A percentile compares a stretch with the other conserved stretches of the same genome.
Evolutionary conservation across 2,888 invertebrate species (phyloP).

Genomic region (Argynnis bischoffii): DNA sequence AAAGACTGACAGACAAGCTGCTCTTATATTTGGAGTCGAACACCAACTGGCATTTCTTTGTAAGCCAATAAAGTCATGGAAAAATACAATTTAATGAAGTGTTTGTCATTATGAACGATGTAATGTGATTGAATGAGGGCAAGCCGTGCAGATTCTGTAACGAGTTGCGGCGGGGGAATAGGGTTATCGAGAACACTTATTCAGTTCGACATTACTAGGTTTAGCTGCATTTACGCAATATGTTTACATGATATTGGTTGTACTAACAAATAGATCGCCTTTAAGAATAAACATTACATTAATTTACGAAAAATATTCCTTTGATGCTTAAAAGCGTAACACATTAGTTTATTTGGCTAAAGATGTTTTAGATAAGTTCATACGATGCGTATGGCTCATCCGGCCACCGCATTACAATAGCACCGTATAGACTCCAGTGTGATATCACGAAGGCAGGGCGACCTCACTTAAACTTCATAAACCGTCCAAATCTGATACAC

Average conservation of each 20-base stretch:
- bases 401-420: constrained; percentile 23
- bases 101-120: constrained; percentile 52
- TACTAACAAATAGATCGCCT: constrained; percentile 11
- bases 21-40: neutral
- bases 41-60: constrained; percentile 26
- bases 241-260: constrained; percentile 2
- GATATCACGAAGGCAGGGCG: constrained; percentile 27
- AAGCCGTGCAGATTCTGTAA: constrained; percentile 48
- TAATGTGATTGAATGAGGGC: constrained; percentile 64
- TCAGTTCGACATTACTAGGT: constrained; percentile 9
- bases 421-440: constrained; percentile 16
- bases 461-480: constrained; percentile 27
- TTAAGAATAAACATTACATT: constrained; percentile 1
- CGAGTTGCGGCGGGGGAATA: constrained; percentile 30
- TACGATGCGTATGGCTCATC: constrained; percentile 15
- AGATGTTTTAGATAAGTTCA: constrained; percentile 22
- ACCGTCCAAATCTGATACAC: constrained; percentile 12
- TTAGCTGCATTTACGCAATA: constrained; percentile 18
- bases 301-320: too few species aligned
- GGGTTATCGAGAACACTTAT: constrained; percentile 33
- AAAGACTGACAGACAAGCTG: constrained; percentile 16
- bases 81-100: constrained; percentile 50
- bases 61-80: constrained; percentile 35
- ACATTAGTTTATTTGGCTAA: constrained; percentile 7
- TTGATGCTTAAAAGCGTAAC: too few species aligned